Evolutionary conservation across 2,888 invertebrate genomes (phyloP).

Genomic region (Dicranocentrus wangi): DNA sequence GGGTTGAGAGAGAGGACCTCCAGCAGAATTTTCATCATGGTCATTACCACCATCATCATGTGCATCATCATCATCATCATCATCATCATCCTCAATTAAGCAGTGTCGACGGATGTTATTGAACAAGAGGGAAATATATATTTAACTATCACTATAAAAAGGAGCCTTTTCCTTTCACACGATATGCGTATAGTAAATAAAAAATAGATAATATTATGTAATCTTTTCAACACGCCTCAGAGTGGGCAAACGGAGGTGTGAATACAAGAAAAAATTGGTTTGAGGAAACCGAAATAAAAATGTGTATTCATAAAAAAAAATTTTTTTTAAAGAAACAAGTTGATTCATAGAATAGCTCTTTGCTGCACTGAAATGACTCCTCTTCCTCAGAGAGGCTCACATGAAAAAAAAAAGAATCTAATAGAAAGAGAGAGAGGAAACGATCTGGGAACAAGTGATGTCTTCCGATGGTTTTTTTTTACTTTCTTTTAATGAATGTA

Average conservation of each 20-base stretch:
- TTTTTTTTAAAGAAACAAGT: too few species aligned
- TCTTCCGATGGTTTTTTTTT: constrained; percentile 26
- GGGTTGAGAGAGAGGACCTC: constrained; percentile 54
- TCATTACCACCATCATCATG: constrained; percentile 50
- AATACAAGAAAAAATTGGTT: too few species aligned
- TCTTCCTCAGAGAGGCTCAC: neutral
- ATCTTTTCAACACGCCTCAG: too few species aligned
- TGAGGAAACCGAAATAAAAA: too few species aligned
- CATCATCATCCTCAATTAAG: constrained; percentile 42
- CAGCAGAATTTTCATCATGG: constrained; percentile 55
- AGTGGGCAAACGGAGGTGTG: too few species aligned
- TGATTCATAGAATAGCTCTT: too few species aligned
- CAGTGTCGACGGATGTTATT: constrained; percentile 37
- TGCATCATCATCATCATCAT: constrained; percentile 45
- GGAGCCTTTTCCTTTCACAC: constrained; percentile 6
- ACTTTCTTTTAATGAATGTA: too few species aligned
- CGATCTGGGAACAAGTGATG: constrained; percentile 32
- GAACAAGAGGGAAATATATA: constrained; percentile 33
- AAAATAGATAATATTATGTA: constrained; percentile 9
- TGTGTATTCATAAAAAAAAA: too few species aligned
- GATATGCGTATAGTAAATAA: neutral
- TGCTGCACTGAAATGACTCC: too few species aligned
- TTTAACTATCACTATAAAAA: constrained; percentile 28
- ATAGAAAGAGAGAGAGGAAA: neutral
- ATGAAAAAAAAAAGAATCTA: neutral